phyloP scores from a whole-genome alignment of 2,797 vertebrate species.

The Aeoliscus strigatus region DNA sequence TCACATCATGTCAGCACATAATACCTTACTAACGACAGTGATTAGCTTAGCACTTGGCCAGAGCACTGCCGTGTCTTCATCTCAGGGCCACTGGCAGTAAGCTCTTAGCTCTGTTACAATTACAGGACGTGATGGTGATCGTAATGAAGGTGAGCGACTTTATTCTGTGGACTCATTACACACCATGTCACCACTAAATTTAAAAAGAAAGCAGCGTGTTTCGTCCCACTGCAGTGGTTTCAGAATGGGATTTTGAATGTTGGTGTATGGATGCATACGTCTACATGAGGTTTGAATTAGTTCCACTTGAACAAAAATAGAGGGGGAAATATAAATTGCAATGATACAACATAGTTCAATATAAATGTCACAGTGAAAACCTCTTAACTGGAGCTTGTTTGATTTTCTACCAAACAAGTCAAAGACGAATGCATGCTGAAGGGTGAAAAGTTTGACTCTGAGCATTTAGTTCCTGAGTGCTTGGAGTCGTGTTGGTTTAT shows the following conservation, averaged over 20 bases:
- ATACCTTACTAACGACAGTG: no score
- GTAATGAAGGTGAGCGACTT: slow-evolving; percentile 8
- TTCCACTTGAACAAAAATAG: slow-evolving; percentile 38
- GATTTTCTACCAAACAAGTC: slow-evolving; percentile 45
- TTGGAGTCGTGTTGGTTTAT: slow-evolving; percentile 21
- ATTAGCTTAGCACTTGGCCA: background rate
- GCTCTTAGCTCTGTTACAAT: background rate
- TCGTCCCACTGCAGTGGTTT: slow-evolving; percentile 10
- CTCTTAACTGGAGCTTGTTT: slow-evolving; percentile 39
- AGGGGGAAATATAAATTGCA: background rate
- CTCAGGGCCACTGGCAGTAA: background rate
- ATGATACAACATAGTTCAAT: slow-evolving; percentile 57
- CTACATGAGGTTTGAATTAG: slow-evolving; percentile 34
- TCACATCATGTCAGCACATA: no score
- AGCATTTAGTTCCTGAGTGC: slow-evolving; percentile 31
- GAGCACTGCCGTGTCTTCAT: background rate
- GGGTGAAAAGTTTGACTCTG: slow-evolving; percentile 45
- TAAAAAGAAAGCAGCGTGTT: slow-evolving; percentile 32
- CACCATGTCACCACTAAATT: slow-evolving; percentile 45
- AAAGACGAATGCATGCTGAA: slow-evolving; percentile 58
- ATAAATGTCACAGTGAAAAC: slow-evolving; percentile 63
- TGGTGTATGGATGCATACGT: slow-evolving; percentile 22
- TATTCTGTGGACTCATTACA: slow-evolving; percentile 8
- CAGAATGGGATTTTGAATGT: slow-evolving; percentile 38
- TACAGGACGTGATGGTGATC: slow-evolving; percentile 12